A percentile compares a stretch with the other conserved stretches of the same genome.
Conservation (phyloP, 1,140 invertebrate genomes). For the Sitophilus oryzae region DNA sequence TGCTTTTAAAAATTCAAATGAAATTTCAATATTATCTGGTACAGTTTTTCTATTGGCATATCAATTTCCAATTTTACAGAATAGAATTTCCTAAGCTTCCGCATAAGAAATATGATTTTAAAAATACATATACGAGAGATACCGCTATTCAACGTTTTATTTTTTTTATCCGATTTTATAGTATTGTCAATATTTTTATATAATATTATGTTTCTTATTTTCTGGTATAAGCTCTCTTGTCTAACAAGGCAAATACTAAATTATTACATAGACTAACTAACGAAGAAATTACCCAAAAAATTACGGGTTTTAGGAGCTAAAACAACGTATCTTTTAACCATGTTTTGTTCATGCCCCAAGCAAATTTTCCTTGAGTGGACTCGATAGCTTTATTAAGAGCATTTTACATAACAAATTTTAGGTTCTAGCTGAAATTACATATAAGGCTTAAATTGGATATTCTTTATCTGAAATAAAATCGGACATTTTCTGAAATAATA, state of each 20-base stretch:
- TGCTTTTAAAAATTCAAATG: neutral
- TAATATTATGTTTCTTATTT: too few relatives aligned
- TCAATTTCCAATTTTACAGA: neutral
- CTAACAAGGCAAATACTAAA: too few relatives aligned
- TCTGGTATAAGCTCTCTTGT: too few relatives aligned
- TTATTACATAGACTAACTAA: too few relatives aligned
- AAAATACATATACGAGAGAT: too few relatives aligned
- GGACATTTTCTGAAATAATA: too few relatives aligned
- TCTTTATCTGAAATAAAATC: neutral
- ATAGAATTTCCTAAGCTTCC: neutral
- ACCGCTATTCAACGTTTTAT: too few relatives aligned
- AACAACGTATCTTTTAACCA: too few relatives aligned
- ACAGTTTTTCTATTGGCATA: neutral
- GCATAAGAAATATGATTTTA: neutral
- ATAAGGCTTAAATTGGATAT: neutral
- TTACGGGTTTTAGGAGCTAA: too few relatives aligned
- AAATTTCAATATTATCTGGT: neutral
- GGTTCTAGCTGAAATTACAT: neutral
- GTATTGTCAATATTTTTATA: too few relatives aligned
- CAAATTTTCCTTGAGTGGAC: neutral
- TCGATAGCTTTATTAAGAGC: neutral
- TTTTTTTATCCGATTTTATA: too few relatives aligned
- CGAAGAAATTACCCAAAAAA: too few relatives aligned
- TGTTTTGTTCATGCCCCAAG: neutral
- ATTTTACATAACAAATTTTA: neutral